Conservation (phyloP, 2,113 vertebrate species). For the Coreoperca whiteheadi region DNA sequence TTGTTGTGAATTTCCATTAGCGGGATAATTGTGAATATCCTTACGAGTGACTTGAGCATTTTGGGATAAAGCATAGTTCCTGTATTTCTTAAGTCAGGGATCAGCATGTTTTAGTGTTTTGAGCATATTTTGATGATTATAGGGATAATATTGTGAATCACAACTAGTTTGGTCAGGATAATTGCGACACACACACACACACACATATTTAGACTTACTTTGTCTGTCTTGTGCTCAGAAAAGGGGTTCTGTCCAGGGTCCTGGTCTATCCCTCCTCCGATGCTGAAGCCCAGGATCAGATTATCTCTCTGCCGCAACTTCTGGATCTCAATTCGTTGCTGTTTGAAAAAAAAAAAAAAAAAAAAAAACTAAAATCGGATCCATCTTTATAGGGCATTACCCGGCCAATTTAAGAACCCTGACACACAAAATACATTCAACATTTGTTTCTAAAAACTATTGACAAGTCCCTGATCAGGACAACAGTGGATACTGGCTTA, state of each 20-base stretch:
- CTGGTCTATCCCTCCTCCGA: conserved; percentile 98
- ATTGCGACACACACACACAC: not conserved
- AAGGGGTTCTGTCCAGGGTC: conserved; percentile 96
- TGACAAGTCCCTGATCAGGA: not conserved
- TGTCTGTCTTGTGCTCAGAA: conserved; percentile 96
- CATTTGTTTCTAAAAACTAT: not conserved
- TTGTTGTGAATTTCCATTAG: too few species aligned
- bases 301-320: conserved; percentile 92
- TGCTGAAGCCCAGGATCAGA: conserved; percentile 97
- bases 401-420: not conserved
- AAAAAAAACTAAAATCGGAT: not conserved
- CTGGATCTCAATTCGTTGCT: conserved; percentile 96
- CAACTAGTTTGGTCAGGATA: too few species aligned
- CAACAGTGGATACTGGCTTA: not conserved
- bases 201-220: conserved; percentile 82
- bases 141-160: too few species aligned
- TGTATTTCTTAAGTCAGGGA: too few species aligned
- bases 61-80: too few species aligned
- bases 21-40: too few species aligned
- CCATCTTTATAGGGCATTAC: not conserved
- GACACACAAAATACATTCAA: not conserved
- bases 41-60: too few species aligned
- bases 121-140: too few species aligned
- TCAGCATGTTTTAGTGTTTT: too few species aligned
- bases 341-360: conserved; percentile 34